Evolutionary conservation across 2,113 vertebrate genomes (phyloP).

Genomic region (Anarrhichthys ocellatus): DNA sequence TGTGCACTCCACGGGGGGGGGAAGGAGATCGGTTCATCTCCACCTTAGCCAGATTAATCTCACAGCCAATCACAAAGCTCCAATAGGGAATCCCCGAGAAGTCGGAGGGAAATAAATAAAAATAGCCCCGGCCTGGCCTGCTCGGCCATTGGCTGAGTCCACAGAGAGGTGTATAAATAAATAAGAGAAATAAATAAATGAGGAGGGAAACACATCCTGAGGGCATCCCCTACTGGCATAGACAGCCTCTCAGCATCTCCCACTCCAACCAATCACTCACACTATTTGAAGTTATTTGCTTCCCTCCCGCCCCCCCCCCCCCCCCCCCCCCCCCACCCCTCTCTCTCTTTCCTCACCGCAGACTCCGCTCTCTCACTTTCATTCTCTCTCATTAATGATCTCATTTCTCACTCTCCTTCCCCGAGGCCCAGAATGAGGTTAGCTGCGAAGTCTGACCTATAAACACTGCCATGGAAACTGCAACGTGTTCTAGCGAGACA

Average conservation of each 20-base stretch:
- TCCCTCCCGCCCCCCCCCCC: not conserved
- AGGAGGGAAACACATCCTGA: conserved; percentile 80
- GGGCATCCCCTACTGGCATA: conserved; percentile 78
- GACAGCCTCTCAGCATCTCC: conserved; percentile 55
- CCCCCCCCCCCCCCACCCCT: not conserved
- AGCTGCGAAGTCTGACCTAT: conserved; percentile 75
- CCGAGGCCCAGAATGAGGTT: conserved; percentile 74
- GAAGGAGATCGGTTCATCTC: conserved; percentile 42
- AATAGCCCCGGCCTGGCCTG: conserved; percentile 55
- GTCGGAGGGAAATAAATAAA: conserved; percentile 58
- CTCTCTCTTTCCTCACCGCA: not conserved
- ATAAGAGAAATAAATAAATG: conserved; percentile 81
- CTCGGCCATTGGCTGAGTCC: conserved; percentile 69
- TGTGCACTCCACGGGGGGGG: conserved; percentile 12
- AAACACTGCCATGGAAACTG: conserved; percentile 78
- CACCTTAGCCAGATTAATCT: conserved; percentile 67
- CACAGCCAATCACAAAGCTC: conserved; percentile 66
- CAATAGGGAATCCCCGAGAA: conserved; percentile 75
- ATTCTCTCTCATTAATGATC: conserved; percentile 80
- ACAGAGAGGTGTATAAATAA: conserved; percentile 75
- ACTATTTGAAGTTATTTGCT: conserved; percentile 76
- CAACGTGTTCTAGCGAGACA: conserved; percentile 59
- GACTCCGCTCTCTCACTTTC: conserved; percentile 70
- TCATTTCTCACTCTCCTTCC: conserved; percentile 78
- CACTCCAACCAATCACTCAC: conserved; percentile 72